These are phyloP conservation scores for Pituophis catenifer DNA, from an alignment of 2,113 vertebrate species.

Conservation along the genomic window DNA sequence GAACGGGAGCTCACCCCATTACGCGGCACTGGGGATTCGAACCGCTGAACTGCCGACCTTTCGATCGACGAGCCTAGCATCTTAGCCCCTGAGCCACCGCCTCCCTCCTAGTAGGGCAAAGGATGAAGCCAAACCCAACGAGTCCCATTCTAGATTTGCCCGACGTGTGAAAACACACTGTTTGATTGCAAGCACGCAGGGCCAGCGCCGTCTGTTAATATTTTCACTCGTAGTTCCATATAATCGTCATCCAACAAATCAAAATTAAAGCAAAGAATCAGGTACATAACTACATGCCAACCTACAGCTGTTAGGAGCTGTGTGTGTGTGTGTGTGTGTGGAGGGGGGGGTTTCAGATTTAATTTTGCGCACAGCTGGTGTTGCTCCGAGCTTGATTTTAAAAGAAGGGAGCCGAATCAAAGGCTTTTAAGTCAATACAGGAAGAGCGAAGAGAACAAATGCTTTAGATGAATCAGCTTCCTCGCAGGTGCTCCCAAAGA, in stretches of 20 bases:
- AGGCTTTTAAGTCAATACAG: conserved; percentile 18
- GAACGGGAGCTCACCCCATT: too few relatives aligned
- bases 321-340: background rate
- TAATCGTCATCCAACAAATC: background rate
- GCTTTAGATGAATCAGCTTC: conserved; percentile 39
- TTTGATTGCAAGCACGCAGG: background rate
- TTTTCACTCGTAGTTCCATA: background rate
- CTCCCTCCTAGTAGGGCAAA: background rate
- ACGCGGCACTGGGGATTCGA: too few relatives aligned
- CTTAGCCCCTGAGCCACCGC: too few relatives aligned
- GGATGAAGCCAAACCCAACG: background rate
- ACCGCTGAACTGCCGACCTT: too few relatives aligned
- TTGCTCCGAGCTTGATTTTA: background rate
- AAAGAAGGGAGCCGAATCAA: conserved; percentile 19
- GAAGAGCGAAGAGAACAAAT: conserved; percentile 31
- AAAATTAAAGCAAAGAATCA: background rate
- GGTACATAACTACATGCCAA: background rate
- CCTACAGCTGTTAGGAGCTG: background rate
- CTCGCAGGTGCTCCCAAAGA: conserved; percentile 29
- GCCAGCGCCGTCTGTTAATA: background rate
- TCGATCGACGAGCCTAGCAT: too few relatives aligned
- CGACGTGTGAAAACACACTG: background rate
- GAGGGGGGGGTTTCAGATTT: background rate
- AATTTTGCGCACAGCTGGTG: conserved; percentile 19
- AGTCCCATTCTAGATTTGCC: background rate